A percentile compares a stretch with the other conserved stretches of the same genome.
Evolutionary conservation across 2,888 invertebrate species (phyloP).

Genomic region (Drosophila mercatorum): DNA sequence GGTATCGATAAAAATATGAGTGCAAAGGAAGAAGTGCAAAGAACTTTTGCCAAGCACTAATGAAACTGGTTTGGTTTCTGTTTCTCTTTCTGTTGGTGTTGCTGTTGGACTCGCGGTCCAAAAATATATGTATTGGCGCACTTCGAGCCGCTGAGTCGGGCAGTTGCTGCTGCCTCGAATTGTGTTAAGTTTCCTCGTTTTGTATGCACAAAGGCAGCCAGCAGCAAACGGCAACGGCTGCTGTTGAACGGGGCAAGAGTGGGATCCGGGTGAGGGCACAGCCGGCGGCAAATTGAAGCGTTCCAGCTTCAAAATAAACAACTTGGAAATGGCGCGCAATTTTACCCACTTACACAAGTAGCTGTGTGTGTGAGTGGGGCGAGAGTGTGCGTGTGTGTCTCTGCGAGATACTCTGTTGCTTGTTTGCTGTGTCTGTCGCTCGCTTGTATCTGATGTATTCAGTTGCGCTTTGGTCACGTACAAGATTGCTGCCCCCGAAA

Average conservation of each 20-base stretch:
- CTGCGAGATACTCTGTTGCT: slow-evolving; percentile 48
- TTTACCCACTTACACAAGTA: slow-evolving; percentile 48
- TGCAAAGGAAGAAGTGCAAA: slow-evolving; percentile 71
- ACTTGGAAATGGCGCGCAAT: slow-evolving; percentile 78
- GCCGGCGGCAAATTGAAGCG: slow-evolving; percentile 51
- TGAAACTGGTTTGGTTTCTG: slow-evolving; percentile 64
- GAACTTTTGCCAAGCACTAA: slow-evolving; percentile 65
- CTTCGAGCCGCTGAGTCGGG: slow-evolving; percentile 39
- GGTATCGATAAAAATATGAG: slow-evolving; percentile 14
- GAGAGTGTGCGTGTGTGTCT: slow-evolving; percentile 39
- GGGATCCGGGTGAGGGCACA: slow-evolving; percentile 5
- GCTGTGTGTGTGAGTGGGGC: slow-evolving; percentile 20
- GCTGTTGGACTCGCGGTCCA: slow-evolving; percentile 30
- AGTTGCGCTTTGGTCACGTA: slow-evolving; percentile 76
- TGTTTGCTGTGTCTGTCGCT: slow-evolving; percentile 19
- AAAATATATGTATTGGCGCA: slow-evolving; percentile 40
- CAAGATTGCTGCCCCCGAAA: slow-evolving; percentile 63
- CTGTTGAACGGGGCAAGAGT: slow-evolving; percentile 5
- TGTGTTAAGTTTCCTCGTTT: slow-evolving; percentile 74
- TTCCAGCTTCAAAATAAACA: slow-evolving; percentile 69
- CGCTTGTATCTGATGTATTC: slow-evolving; percentile 36
- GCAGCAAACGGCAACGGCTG: slow-evolving; percentile 25
- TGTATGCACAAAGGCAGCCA: slow-evolving; percentile 68
- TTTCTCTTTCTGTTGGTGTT: slow-evolving; percentile 29
- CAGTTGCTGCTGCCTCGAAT: slow-evolving; percentile 59